Evolutionary conservation across 1,140 invertebrate species (phyloP).

Genomic region (Odontomachus brunneus): DNA sequence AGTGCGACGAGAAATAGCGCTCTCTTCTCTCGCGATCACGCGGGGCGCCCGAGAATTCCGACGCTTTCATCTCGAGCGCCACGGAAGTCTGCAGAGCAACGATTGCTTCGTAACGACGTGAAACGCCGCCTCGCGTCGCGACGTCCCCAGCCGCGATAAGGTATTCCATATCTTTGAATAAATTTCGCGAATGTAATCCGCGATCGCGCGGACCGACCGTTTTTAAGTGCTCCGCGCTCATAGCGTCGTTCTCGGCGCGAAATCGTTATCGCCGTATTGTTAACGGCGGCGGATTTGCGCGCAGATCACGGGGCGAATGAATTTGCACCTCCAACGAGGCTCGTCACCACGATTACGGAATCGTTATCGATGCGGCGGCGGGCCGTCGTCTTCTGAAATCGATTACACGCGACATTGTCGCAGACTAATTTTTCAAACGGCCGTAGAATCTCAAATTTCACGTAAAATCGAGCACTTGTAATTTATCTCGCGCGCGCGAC

Average conservation of each 20-base stretch:
- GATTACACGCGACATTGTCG: not conserved
- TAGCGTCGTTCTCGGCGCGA: not conserved
- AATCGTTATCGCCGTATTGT: slow-evolving; percentile 50
- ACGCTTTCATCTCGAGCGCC: not conserved
- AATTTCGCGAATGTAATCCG: slow-evolving; percentile 45
- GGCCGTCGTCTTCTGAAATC: slow-evolving; percentile 3
- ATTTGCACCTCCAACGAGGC: slow-evolving; percentile 10
- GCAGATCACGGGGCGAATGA: slow-evolving; percentile 27
- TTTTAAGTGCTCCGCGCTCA: slow-evolving; percentile 38
- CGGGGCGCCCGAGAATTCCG: not conserved
- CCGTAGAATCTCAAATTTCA: no score
- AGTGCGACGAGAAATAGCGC: slow-evolving; percentile 9
- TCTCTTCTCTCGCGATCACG: not conserved
- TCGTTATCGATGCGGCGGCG: slow-evolving; percentile 32
- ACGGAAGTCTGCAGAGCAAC: not conserved
- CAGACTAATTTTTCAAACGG: not conserved
- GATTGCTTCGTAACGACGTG: no score
- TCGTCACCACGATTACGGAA: not conserved
- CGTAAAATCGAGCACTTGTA: slow-evolving; percentile 3
- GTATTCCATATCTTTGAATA: slow-evolving; percentile 58
- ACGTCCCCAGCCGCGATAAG: not conserved
- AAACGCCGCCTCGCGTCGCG: no score
- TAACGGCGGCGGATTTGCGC: slow-evolving; percentile 35
- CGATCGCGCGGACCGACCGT: slow-evolving; percentile 7
- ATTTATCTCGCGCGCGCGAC: slow-evolving; percentile 24